Evolutionary conservation across 2,888 invertebrate genomes (phyloP), one percentile per base, ranked within the genome.

Genomic region (Gibbula magus): DNA sequence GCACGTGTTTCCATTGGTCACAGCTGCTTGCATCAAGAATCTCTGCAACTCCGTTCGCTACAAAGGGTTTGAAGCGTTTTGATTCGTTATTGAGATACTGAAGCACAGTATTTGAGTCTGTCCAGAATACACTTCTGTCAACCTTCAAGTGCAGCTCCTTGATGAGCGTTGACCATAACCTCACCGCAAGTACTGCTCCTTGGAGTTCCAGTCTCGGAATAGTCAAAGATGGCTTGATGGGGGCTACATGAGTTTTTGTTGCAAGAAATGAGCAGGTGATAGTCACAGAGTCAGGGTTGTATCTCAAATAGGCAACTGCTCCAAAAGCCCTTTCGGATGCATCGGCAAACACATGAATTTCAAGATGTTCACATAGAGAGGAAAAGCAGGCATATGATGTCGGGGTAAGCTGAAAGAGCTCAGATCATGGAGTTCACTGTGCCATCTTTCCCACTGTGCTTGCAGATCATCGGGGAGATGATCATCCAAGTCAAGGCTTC

Each of bases 121-220:
- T 45, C 45, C 45, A 45, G 18, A 32, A 73, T 18, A 73, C n/a
- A 5, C 32, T 22, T 22, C 10, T 73, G n/a, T 20, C n/a, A 18
- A 73, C 10, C 20, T 35, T 35, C 45, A 73, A 18, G 10, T 20
- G 35, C 7, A 73, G 35, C 18, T 32, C 16, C n/a, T 73, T 45
- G 10, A 32, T 73, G 20, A 73, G 32, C 18, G 35, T 20, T n/a
- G 20, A 32, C 73, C 73, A 73, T n/a, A 73, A 22, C 32, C 73
- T 25, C 32, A 39, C 73, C 16, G 73, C 73, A 13, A 73, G 35
- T 32, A 73, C 35, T 32, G 73, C 73, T 39, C 29, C 73, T 35
- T 73, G 73, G 20, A 73, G 73, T 35, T 73, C 73, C 20, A 73
- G n/a, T n/a, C 73, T 73, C 0, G 73, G 39, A 73, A 73, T 35